A percentile compares a stretch with the other conserved stretches of the same genome.
These are phyloP conservation scores for Perodicticus potto DNA, from an alignment of 2,797 vertebrate genomes.

Conservation along the genomic window DNA sequence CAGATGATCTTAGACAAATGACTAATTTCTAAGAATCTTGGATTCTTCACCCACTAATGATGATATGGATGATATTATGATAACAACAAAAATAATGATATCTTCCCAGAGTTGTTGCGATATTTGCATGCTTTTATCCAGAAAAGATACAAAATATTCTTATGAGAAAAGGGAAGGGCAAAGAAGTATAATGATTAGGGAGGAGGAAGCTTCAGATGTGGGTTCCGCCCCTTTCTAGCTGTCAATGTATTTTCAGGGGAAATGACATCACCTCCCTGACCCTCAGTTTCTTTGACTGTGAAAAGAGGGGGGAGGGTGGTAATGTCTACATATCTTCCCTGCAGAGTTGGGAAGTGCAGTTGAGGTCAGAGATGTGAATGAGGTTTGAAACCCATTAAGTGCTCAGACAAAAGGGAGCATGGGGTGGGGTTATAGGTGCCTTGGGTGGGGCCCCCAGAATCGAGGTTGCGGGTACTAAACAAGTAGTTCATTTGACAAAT, in stretches of 20 bases:
- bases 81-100: not conserved
- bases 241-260: not conserved
- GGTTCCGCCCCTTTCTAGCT: not conserved
- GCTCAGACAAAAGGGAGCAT: not conserved
- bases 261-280: not conserved
- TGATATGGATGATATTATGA: not conserved
- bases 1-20: not conserved
- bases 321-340: not conserved
- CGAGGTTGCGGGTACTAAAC: not conserved
- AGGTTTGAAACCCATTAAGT: not conserved
- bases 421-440: no score
- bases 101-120: not conserved
- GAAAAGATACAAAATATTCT: not conserved
- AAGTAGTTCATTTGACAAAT: not conserved
- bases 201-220: no score
- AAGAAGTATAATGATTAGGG: fast-evolving
- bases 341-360: not conserved
- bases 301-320: no score
- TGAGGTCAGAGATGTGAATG: not conserved
- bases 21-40: not conserved
- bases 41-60: not conserved
- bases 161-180: not conserved
- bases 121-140: not conserved
- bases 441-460: not conserved
- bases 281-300: not conserved